A percentile compares a stretch with the other conserved stretches of the same genome.
Conservation (phyloP, 1,140 invertebrate species). For the Sarcophaga peregrina region DNA sequence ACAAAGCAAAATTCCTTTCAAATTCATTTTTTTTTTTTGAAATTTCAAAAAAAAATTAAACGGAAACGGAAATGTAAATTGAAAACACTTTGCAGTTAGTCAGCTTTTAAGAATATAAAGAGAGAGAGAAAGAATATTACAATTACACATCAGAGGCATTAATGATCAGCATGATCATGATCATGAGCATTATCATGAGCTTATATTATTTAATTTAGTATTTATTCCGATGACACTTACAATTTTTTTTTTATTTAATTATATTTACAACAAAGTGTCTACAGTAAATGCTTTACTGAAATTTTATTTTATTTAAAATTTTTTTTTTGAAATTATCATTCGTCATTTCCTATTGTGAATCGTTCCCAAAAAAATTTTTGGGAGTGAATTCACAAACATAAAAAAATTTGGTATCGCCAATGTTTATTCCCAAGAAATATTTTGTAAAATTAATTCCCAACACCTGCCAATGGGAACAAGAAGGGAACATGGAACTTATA, state of each 20-base stretch:
- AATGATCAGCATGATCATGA: background rate
- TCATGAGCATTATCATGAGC: background rate
- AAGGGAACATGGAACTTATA: too few species aligned
- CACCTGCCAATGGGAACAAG: too few species aligned
- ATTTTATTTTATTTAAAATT: too few species aligned
- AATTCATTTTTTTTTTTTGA: background rate
- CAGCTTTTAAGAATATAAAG: background rate
- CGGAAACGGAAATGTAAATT: conserved; percentile 33
- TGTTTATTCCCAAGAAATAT: too few species aligned
- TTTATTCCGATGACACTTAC: background rate
- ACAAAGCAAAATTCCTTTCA: background rate
- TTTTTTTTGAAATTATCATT: too few species aligned
- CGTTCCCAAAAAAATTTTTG: too few species aligned
- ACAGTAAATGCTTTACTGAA: too few species aligned
- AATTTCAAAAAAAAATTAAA: background rate
- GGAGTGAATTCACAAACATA: too few species aligned
- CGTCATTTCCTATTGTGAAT: too few species aligned
- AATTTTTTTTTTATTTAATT: background rate
- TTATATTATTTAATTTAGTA: background rate
- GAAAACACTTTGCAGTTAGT: background rate
- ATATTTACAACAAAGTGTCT: background rate
- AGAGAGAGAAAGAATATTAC: background rate
- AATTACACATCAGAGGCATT: background rate
- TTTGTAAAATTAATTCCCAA: too few species aligned
- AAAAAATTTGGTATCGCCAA: too few species aligned